Base-by-base conservation (phyloP, 2,888 invertebrate species). In the Nymphalis c-album region DNA sequence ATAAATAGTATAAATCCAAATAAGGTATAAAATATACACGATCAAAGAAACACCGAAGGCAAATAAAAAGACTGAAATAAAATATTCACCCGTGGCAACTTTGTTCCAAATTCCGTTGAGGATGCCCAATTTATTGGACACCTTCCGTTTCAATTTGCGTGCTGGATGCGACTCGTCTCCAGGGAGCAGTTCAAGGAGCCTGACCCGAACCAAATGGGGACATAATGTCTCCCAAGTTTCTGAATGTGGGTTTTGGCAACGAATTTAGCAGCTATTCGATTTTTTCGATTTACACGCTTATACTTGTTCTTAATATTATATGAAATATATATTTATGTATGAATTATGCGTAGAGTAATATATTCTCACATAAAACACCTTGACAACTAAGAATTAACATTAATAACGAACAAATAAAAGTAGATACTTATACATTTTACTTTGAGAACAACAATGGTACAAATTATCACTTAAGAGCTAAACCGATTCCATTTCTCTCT, bases 141-240 rank as follows among this genome's bases (percentile, higher is more conserved):
- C 87, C 88, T 88, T 88, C 84, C 83, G 87, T 88, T 90, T 89
- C 89, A 89, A 89, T 90, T 89, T 88, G 86, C 80, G 79, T 81
- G 78, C 57, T 61, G 76, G 77, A 77, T 77, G 80, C 77, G 78
- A 79, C 59, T 58, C n/a, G 57, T 61, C 70, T 53, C 70, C 26
- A 17, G 58, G 71, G 71, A 62, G 81, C 81, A 83, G 82, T 81
- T 82, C 78, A 83, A 81, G 83, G 79, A 80, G 83, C 78, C 76
- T 69, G 64, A 65, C 77, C 77, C 78, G 75, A 71, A 68, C 67
- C 70, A 66, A 70, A 71, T 71, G 67, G 71, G 68, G 69, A 66
- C 68, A 60, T 68, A 68, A 70, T 65, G 40, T 50, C 50, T 51
- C 63, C 63, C 55, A 55, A 55, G 62, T 53, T 53, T 45, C 53